These are phyloP conservation scores for Turritopsis dohrnii DNA, from an alignment of 30 jellyfish, hydroid and myxozoan species.

Conservation along the genomic window DNA sequence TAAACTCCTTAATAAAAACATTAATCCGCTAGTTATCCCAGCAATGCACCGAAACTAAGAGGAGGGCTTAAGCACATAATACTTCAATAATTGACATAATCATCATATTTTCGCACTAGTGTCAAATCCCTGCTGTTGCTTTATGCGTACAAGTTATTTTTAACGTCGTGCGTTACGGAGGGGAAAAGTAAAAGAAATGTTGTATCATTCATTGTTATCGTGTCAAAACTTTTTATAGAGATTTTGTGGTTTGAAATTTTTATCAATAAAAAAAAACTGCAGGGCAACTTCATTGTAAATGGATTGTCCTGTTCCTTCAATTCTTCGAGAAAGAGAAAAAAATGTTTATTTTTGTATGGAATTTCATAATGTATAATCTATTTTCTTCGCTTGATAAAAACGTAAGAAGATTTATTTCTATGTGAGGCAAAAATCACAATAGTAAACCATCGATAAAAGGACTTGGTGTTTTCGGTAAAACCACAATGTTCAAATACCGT, in stretches of 20 bases:
- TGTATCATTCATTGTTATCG: too few species aligned
- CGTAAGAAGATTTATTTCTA: too few species aligned
- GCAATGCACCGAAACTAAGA: not conserved
- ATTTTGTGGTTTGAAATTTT: too few species aligned
- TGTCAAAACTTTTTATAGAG: too few species aligned
- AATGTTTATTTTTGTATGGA: not conserved
- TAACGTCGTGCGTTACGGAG: not conserved
- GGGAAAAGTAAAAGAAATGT: not conserved
- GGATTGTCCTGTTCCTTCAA: not conserved
- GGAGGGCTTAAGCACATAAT: not conserved
- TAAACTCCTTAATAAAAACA: not conserved
- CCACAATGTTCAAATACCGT: too few species aligned
- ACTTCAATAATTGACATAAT: too few species aligned
- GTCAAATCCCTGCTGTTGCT: not conserved
- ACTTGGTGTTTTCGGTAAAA: too few species aligned
- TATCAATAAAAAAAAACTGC: not conserved
- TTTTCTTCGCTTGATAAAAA: too few species aligned
- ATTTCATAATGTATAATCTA: too few species aligned
- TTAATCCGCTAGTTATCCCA: not conserved
- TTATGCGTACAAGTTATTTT: not conserved
- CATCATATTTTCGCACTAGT: not conserved
- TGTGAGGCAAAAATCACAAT: too few species aligned
- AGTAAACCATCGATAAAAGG: too few species aligned
- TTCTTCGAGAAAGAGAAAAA: not conserved
- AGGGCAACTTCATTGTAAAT: not conserved